Conservation (phyloP, 1,140 invertebrate genomes). For the Drosophila sturtevanti region DNA sequence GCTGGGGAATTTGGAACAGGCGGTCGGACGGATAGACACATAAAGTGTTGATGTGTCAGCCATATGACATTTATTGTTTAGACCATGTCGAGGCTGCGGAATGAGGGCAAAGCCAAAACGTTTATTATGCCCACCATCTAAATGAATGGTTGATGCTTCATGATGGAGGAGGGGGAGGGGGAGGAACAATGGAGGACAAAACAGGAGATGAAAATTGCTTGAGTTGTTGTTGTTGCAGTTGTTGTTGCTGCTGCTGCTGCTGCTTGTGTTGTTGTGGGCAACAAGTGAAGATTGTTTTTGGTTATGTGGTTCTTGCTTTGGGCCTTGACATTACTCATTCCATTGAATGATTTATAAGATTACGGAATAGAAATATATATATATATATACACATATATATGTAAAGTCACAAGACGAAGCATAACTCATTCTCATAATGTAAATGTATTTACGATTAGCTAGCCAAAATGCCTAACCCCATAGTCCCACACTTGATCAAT, state of each 20-base stretch:
- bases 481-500: constrained; percentile 60
- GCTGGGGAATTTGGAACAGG: background rate
- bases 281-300: background rate
- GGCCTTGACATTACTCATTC: constrained; percentile 6
- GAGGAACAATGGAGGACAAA: background rate
- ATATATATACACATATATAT: too few species aligned
- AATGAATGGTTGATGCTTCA: constrained; percentile 33
- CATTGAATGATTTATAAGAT: constrained; percentile 31
- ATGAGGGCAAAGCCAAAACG: constrained; percentile 11
- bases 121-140: constrained; percentile 68
- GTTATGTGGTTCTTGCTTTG: background rate
- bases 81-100: constrained; percentile 14
- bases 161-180: background rate
- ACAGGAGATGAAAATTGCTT: background rate
- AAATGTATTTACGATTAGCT: constrained; percentile 56
- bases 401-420: background rate
- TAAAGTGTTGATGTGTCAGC: constrained; percentile 78
- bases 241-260: background rate
- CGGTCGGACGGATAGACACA: constrained; percentile 39
- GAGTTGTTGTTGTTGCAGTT: background rate
- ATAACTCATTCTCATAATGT: constrained; percentile 41
- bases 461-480: constrained; percentile 15
- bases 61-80: constrained; percentile 80
- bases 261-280: background rate
- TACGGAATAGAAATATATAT: background rate